Evolutionary conservation across 2,888 invertebrate species (phyloP).

Genomic region (Macropis europaea): DNA sequence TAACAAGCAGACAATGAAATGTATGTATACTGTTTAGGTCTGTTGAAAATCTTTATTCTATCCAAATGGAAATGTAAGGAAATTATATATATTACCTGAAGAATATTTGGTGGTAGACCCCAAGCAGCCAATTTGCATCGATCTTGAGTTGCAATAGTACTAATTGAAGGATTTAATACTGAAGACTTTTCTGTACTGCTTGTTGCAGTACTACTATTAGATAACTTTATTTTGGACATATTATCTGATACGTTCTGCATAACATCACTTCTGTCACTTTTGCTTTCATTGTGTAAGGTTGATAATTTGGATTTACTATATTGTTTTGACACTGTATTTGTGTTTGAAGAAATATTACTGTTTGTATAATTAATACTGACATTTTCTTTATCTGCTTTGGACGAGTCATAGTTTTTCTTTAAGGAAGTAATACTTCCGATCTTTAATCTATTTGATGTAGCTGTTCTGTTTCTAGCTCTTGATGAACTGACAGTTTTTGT

Average conservation of each 20-base stretch:
- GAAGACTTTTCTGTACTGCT: conserved; percentile 30
- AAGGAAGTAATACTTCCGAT: neutral
- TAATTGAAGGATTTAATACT: conserved; percentile 5
- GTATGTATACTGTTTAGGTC: neutral
- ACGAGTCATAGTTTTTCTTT: neutral
- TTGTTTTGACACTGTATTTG: conserved; percentile 4
- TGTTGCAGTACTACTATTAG: neutral
- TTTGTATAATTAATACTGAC: neutral
- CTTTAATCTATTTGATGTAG: neutral
- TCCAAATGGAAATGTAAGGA: neutral
- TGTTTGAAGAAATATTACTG: neutral
- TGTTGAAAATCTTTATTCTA: neutral
- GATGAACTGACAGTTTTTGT: neutral
- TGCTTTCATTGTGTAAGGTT: neutral
- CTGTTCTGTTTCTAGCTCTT: neutral
- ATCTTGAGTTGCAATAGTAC: conserved; percentile 55
- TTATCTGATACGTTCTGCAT: neutral
- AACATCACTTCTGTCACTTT: neutral
- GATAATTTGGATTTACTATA: conserved; percentile 1
- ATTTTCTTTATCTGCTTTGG: conserved; percentile 10
- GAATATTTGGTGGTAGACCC: conserved; percentile 67
- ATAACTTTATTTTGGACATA: neutral
- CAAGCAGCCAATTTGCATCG: conserved; percentile 65
- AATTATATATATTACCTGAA: conserved; percentile 42
- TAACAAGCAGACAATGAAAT: neutral